These are phyloP conservation scores for Odocoileus hemionus DNA, from an alignment of 2,113 vertebrate genomes.

Conservation along the genomic window DNA sequence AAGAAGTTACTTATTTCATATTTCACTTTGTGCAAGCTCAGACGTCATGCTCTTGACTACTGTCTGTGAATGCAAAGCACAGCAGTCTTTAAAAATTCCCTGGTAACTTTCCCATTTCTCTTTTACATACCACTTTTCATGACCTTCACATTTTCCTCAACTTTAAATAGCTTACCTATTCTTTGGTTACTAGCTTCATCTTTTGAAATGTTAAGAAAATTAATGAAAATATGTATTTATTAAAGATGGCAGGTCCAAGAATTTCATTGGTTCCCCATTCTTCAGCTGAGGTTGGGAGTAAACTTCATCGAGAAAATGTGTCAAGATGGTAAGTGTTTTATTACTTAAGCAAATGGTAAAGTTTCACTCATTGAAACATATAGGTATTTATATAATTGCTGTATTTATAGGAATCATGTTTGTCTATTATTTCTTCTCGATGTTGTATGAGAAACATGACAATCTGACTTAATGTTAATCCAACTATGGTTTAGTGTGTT, in stretches of 20 bases:
- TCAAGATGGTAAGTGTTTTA: neutral
- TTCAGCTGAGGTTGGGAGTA: neutral
- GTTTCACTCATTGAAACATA: neutral
- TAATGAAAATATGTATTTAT: neutral
- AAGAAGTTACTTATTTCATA: neutral
- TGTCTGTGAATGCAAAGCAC: neutral
- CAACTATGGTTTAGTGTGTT: neutral
- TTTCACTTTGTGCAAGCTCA: neutral
- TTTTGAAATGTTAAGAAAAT: constrained; percentile 2
- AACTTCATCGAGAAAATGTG: neutral
- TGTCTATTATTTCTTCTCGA: neutral
- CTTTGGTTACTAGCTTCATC: neutral
- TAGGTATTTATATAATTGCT: neutral
- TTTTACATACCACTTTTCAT: neutral
- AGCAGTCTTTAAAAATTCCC: neutral
- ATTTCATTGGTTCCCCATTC: neutral
- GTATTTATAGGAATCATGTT: neutral
- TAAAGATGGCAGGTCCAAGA: neutral
- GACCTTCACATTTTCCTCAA: neutral
- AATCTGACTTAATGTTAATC: neutral
- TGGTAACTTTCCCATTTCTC: neutral
- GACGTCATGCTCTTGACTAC: neutral
- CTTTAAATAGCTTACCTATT: neutral
- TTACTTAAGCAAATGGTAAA: neutral
- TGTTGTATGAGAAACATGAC: neutral